Percentiles rank a stretch among this genome's conserved stretches.
These are phyloP conservation scores for Enteromius argenteus DNA, from an alignment of 2,797 vertebrate species.

Conservation along the genomic window DNA sequence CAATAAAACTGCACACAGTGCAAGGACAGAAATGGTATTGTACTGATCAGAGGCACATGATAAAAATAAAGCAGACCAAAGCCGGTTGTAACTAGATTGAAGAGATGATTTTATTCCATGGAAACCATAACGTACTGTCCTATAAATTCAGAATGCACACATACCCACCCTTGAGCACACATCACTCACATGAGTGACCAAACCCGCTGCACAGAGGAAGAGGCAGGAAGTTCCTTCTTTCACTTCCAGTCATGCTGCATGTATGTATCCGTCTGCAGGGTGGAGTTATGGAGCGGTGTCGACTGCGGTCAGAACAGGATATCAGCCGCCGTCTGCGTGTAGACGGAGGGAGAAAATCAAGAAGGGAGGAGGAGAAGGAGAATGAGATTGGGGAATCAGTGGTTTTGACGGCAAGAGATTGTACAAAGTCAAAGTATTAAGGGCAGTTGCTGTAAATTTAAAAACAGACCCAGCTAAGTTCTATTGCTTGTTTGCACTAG, in stretches of 20 bases:
- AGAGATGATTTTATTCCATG: constrained; percentile 51
- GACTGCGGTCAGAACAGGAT: constrained; percentile 51
- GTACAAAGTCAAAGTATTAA: constrained; percentile 18
- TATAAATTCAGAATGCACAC: constrained; percentile 47
- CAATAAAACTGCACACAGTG: not conserved
- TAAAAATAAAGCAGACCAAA: constrained; percentile 51
- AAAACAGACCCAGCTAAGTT: not conserved
- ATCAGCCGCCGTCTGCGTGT: constrained; percentile 55
- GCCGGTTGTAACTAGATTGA: constrained; percentile 61
- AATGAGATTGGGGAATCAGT: constrained; percentile 42
- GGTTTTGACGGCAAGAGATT: constrained; percentile 12
- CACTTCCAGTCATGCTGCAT: constrained; percentile 73
- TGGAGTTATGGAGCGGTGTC: constrained; percentile 46
- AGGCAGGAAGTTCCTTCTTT: constrained; percentile 74
- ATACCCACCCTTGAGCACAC: constrained; percentile 36
- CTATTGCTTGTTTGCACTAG: not conserved
- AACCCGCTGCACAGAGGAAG: constrained; percentile 48
- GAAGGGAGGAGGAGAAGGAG: constrained; percentile 37
- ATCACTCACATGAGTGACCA: constrained; percentile 57
- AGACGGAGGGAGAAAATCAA: constrained; percentile 37
- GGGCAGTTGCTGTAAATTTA: not conserved
- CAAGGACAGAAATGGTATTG: constrained; percentile 10
- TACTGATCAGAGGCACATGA: constrained; percentile 29
- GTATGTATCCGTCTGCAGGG: constrained; percentile 35
- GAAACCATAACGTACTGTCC: constrained; percentile 23